Evolutionary conservation across 2,113 vertebrate genomes (phyloP), one percentile per base, ranked within the genome.

Genomic region (Piliocolobus tephrosceles): DNA sequence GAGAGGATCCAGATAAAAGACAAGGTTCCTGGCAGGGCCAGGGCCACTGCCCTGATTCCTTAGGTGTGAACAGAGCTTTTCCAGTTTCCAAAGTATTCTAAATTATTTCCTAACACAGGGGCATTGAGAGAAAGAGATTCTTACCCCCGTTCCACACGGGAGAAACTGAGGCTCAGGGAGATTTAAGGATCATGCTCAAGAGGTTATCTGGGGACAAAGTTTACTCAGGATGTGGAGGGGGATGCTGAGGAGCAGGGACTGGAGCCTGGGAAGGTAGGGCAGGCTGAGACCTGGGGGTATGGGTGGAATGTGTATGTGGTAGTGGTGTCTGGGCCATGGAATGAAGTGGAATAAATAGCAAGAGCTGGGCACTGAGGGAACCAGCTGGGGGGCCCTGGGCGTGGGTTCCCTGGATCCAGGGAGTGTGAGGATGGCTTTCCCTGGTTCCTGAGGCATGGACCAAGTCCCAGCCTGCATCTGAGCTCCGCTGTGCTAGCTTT

Each of bases 81-180:
- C 27, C 75, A n/a, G 20, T 55, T 90, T 87, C n/a, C 79, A 75
- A 27, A 76, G 38, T 79, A 14, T 52, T 92, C 40, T 52, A n/a
- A 89, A 64, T 64, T 89, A 90, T 55, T 95, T 81, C 40, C 52
- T 78, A 80, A 68, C 32, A 64, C 6, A 88, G 89, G 7, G 58
- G 84, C 47, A 40, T 9, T 18, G 45, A 92, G 57, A 57, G 52
- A 73, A 89, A 89, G 66, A 45, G n/a, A 90, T 91, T 25, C 47
- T 66, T 58, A 72, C 4, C 18, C 81, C 27, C 47, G 83, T 90
- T 76, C 75, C 50, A 40, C 64, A 47, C 40, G 22, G 85, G 61
- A 93, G 68, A 97, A 75, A 88, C 25, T 76, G 68, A 95, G 61
- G 89, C 64, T 93, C 14, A 40, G 66, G 80, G n/a, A 91, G 66